These are phyloP conservation scores for Calameuta idolon DNA, from an alignment of 2,888 invertebrate species.

Conservation along the genomic window DNA sequence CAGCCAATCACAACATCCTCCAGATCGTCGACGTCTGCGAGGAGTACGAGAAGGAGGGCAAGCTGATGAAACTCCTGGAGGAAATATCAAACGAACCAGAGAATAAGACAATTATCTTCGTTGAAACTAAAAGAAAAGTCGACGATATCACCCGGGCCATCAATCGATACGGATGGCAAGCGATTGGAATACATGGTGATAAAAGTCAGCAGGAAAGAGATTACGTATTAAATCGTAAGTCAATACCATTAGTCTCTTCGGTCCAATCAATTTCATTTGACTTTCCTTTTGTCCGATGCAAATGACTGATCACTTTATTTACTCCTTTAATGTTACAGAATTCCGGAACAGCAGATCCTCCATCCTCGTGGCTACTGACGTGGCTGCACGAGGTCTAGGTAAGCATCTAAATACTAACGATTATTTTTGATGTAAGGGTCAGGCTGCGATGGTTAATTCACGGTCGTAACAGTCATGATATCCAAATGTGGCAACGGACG, in stretches of 20 bases:
- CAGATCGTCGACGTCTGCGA: slow-evolving; percentile 77
- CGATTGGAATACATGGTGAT: slow-evolving; percentile 75
- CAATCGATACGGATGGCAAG: slow-evolving; percentile 71
- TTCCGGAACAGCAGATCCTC: slow-evolving; percentile 71
- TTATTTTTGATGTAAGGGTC: slow-evolving; percentile 64
- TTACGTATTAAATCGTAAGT: slow-evolving; percentile 71
- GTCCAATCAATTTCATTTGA: not conserved
- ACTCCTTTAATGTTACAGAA: slow-evolving; percentile 51
- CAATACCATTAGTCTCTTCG: not conserved
- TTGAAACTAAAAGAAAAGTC: slow-evolving; percentile 77
- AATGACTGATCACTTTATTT: not conserved
- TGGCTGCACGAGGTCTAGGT: slow-evolving; percentile 75
- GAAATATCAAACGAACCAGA: slow-evolving; percentile 74
- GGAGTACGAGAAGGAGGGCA: slow-evolving; percentile 73
- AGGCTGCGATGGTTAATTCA: slow-evolving; percentile 66
- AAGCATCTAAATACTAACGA: slow-evolving; percentile 51
- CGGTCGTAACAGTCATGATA: slow-evolving; percentile 51
- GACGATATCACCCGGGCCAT: slow-evolving; percentile 74
- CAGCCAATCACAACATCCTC: slow-evolving; percentile 79
- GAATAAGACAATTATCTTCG: slow-evolving; percentile 77
- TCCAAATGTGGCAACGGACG: slow-evolving; percentile 64
- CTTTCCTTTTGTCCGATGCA: not conserved
- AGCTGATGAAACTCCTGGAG: slow-evolving; percentile 71
- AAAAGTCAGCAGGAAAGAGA: slow-evolving; percentile 76
- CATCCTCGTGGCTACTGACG: slow-evolving; percentile 76